Evolutionary conservation across 2,797 vertebrate genomes (phyloP).

Genomic region (Fringilla coelebs): DNA sequence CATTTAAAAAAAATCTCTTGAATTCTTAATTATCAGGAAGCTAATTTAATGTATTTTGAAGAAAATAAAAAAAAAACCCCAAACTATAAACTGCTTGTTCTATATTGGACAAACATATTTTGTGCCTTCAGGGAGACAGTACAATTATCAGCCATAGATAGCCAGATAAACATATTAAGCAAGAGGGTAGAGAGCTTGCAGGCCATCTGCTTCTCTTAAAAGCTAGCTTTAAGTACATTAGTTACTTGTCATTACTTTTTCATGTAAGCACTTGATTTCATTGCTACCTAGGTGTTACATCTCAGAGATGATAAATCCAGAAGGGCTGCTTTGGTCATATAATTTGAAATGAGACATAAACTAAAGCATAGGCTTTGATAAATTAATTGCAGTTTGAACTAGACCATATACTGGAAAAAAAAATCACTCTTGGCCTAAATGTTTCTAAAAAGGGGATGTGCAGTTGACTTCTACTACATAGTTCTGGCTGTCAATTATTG

Average conservation of each 20-base stretch:
- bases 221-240: background rate
- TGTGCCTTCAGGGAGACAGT: background rate
- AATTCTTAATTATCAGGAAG: background rate
- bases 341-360: slow-evolving; percentile 42
- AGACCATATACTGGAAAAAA: background rate
- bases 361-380: background rate
- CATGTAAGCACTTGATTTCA: slow-evolving; percentile 27
- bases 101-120: background rate
- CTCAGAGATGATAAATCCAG: slow-evolving; percentile 41
- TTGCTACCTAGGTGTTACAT: slow-evolving; percentile 7
- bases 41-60: background rate
- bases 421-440: background rate
- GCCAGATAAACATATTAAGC: background rate
- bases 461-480: background rate
- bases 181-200: background rate
- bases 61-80: background rate
- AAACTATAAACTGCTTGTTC: background rate
- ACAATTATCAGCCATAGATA: background rate
- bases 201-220: background rate
- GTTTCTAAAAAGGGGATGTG: background rate
- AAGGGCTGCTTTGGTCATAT: background rate
- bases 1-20: background rate
- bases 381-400: slow-evolving; percentile 19
- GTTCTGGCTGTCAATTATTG: background rate
- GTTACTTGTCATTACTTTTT: slow-evolving; percentile 48